Conservation (phyloP, 2,797 vertebrate species). For the Triplophysa bombifrons region DNA sequence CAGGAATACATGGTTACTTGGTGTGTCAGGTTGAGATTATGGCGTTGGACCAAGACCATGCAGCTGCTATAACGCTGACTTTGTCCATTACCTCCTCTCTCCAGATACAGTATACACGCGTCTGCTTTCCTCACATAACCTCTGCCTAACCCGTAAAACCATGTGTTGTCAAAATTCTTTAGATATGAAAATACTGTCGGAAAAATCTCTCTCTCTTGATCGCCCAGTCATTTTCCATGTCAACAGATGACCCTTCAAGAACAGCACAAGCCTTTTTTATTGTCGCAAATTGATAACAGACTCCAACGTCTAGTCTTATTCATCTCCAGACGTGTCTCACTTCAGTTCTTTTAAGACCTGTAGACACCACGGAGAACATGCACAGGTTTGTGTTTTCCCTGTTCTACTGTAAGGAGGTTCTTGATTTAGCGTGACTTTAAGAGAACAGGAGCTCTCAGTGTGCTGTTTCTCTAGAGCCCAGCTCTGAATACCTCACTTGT, state of each 20-base stretch:
- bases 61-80: constrained; percentile 22
- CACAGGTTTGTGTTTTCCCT: constrained; percentile 50
- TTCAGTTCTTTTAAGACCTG: constrained; percentile 60
- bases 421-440: constrained; percentile 44
- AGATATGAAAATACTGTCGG: constrained; percentile 57
- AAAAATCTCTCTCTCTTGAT: constrained; percentile 36
- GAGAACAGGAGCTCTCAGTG: constrained; percentile 27
- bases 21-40: constrained; percentile 49
- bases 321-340: constrained; percentile 49
- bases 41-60: constrained; percentile 32
- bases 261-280: constrained; percentile 19
- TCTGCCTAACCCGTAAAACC: constrained; percentile 35
- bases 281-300: constrained; percentile 50
- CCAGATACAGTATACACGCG: background rate
- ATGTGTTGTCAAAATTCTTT: constrained; percentile 31
- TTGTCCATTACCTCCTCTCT: background rate
- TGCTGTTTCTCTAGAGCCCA: background rate
- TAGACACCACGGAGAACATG: constrained; percentile 57
- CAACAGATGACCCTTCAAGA: background rate
- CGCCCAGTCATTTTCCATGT: constrained; percentile 43
- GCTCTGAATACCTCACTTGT: constrained; percentile 24
- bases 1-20: constrained; percentile 13
- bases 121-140: background rate
- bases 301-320: constrained; percentile 33
- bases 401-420: constrained; percentile 42